Base-by-base conservation (phyloP, 2,113 vertebrate species). In the Microtus richardsoni region DNA sequence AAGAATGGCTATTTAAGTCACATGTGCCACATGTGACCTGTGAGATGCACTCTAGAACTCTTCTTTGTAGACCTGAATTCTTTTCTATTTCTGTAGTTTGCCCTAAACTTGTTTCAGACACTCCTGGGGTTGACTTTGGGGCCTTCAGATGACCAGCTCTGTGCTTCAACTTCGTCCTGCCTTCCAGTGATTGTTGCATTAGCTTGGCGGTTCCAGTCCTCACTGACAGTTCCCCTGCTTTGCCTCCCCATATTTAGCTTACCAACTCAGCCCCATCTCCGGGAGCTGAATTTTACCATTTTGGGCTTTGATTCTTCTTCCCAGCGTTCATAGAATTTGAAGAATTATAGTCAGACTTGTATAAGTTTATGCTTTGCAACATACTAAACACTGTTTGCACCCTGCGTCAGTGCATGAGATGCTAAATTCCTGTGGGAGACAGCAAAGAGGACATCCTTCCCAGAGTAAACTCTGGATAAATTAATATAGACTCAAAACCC, bases 281-380 rank as follows among this genome's bases (percentile, higher is more conserved):
- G 17, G 19, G 58, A 88, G n/a, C 54, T 94, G 71, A 68, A 70
- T 89, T 95, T 92, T 73, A 52, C 28, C 41, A 68, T 93, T 91
- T 9, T 11, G 58, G 26, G 68, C 75, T 84, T 94, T 12, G 39
- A 36, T 80, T 89, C 80, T 49, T 91, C 8, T 89, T 88, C 49
- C 60, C 62, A 91, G 0, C 24, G 4, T 62, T 41, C 41, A 22
- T 94, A 83, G 60, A 41, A 70, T 74, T 93, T 52, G 71, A 54
- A 71, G 85, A 91, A 58, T 33, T 54, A 2, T 39, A 17, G 12
- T 54, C 58, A 11, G 52, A 30, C 89, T 71, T 68, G 3, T 64
- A 4, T 91, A 64, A 49, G 36, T 91, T 89, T 8, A 19, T 70
- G 47, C 79, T 92, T 80, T 60, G 16, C 41, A 26, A 88, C 14